Evolutionary conservation across 2,113 vertebrate species (phyloP), one percentile per base, ranked within the genome.

Genomic region (Grallaria varia): DNA sequence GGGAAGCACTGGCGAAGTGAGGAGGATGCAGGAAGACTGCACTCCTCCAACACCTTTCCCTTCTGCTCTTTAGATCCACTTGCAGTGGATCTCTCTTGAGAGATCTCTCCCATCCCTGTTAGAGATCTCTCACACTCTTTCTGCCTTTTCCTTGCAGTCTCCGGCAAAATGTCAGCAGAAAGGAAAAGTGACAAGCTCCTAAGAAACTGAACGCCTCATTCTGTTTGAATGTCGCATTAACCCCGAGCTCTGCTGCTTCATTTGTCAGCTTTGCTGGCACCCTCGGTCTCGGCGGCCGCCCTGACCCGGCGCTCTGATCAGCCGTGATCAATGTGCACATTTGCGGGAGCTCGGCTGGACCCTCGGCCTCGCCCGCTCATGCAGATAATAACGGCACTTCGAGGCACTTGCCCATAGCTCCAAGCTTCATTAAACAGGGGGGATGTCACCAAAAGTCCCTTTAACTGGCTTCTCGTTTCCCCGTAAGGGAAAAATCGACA

Each of bases 331-430:
- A 98, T 98, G 98, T 95, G 97, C 97, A 98, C 98, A 98, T 98
- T 98, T 97, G 97, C 88, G 62, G 96, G 95, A 98, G 97, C 94
- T 97, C 98, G 97, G 95, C 97, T 79, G 97, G 97, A 98, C 97
- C 97, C 97, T 97, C 97, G 79, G 97, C 97, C 97, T 97, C 97
- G 95, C 92, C 97, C 96, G 86, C 95, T 98, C 98, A 98, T 97
- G 98, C 98, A 97, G 97, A 98, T 98, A 98, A 98, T 98, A 98
- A 98, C 95, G 24, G 98, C 97, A 96, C 95, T 98, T 97, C 90
- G 93, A 98, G 96, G 96, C 97, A 97, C 98, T 98, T 98, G 98
- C 97, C 97, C 97, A 71, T 97, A 98, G 98, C 97, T 97, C 97
- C 97, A 97, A 98, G 98, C 98, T 98, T 98, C 98, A 98, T 98